Evolutionary conservation across 1,140 invertebrate species (phyloP), one percentile per base, ranked within the genome.

Genomic region (Lordiphosa mommai): DNA sequence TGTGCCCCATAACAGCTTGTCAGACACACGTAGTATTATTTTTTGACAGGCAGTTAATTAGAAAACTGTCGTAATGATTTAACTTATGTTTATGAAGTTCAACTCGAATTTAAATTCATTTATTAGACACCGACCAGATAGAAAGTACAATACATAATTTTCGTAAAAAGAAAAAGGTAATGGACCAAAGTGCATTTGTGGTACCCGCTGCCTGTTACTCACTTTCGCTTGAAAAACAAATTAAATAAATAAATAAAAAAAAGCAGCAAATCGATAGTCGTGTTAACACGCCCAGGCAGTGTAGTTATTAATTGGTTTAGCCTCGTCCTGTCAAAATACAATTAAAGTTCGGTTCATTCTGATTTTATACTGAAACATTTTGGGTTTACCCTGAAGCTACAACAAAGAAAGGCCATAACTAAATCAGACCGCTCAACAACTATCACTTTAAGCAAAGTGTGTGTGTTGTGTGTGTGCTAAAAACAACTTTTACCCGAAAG

Each of bases 31-130:
- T 33, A 29, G 32, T 9, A 10, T 29, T 27, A 7, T 34, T 60
- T 67, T 68, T 69, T 69, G 65, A 69, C 65, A 69, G 48, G 59
- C 60, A 37, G 64, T 69, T 69, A 69, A 69, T 69, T 69, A 69
- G 64, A 69, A 69, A 69, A 69, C 64, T 69, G 65, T 69, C 65
- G 56, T 68, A 69, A 68, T 68, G 65, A 48, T 52, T 68, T 68
- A 49, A 49, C 29, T 49, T 47, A 43, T 44, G 55, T 33, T 36
- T 34, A 51, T 60, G 48, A 52, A 43, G 63, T 57, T 65, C 41
- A 43, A 56, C 40, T 32, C 30, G 49, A 34, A 49, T 49, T 49
- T 49, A 49, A 49, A 49, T 49, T 49, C 33, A 49, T 49, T 49
- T 49, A 49, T 49, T 30, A 49, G 47, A 32, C 47, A 27, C 23